These are phyloP conservation scores for Poeciliopsis gracilis DNA, from an alignment of 2,797 vertebrate genomes.

Conservation along the genomic window DNA sequence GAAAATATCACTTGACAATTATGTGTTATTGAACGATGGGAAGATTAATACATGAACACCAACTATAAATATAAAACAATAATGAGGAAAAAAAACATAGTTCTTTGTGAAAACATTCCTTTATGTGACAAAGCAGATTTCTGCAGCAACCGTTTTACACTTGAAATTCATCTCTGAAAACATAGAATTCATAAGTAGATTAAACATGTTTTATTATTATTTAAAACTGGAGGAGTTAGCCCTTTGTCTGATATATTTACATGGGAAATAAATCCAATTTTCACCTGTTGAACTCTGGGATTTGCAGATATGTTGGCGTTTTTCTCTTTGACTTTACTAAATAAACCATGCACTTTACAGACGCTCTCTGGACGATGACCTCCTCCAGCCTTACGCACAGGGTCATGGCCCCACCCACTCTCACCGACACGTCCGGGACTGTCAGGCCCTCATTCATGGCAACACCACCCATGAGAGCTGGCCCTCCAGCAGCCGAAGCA, in stretches of 20 bases:
- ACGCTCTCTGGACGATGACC: conserved; percentile 75
- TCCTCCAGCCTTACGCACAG: conserved; percentile 81
- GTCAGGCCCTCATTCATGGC: conserved; percentile 78
- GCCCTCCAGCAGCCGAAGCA: conserved; percentile 60
- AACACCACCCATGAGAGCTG: conserved; percentile 83
- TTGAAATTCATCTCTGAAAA: not conserved
- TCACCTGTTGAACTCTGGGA: not conserved
- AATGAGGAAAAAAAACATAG: not conserved
- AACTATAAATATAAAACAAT: too few relatives aligned
- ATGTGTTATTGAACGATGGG: too few relatives aligned
- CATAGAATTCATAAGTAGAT: not conserved
- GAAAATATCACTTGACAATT: too few relatives aligned
- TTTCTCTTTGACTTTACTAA: not conserved
- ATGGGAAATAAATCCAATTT: not conserved
- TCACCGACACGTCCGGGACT: conserved; percentile 83
- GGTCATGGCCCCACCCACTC: conserved; percentile 79
- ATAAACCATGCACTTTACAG: conserved; percentile 64
- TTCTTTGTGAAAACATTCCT: conserved; percentile 28
- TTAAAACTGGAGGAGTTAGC: not conserved
- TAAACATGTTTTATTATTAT: not conserved
- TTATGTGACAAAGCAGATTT: conserved; percentile 5
- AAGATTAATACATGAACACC: too few relatives aligned
- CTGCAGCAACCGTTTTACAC: not conserved
- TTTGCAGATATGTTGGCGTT: not conserved
- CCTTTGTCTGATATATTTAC: not conserved